Evolutionary conservation across 2,888 invertebrate species (phyloP).

Genomic region (Dicycla oo): DNA sequence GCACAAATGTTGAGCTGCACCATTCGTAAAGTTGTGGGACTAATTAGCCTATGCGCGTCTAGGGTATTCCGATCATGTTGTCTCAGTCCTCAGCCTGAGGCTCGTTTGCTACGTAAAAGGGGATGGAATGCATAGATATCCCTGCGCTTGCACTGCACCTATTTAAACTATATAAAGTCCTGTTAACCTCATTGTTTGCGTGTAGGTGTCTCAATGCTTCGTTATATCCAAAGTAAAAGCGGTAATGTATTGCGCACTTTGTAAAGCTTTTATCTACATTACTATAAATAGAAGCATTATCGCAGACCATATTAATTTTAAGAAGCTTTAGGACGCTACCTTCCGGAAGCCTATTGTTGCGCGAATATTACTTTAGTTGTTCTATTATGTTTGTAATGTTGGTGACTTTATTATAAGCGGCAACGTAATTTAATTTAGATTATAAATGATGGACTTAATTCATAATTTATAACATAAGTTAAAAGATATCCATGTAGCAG

Average conservation of each 20-base stretch:
- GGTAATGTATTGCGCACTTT: slow-evolving; percentile 59
- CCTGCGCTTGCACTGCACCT: slow-evolving; percentile 43
- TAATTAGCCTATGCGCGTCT: slow-evolving; percentile 59
- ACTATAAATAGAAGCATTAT: slow-evolving; percentile 63
- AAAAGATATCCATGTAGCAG: not conserved
- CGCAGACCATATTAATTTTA: slow-evolving; percentile 61
- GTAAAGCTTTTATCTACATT: slow-evolving; percentile 62
- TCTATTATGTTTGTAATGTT: slow-evolving; percentile 33
- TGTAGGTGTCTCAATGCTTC: slow-evolving; percentile 67
- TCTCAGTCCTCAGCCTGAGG: slow-evolving; percentile 62
- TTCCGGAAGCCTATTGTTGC: slow-evolving; percentile 61
- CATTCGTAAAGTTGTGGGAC: slow-evolving; percentile 61
- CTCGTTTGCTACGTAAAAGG: slow-evolving; percentile 70
- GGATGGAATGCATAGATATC: slow-evolving; percentile 67
- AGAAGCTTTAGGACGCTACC: slow-evolving; percentile 45
- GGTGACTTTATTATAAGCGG: slow-evolving; percentile 35
- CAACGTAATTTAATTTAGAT: slow-evolving; percentile 26
- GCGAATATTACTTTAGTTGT: slow-evolving; percentile 51
- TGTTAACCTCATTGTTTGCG: slow-evolving; percentile 49
- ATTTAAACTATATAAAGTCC: slow-evolving; percentile 45
- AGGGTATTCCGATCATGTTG: slow-evolving; percentile 56
- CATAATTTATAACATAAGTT: not conserved
- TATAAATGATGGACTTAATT: not conserved
- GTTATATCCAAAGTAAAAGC: slow-evolving; percentile 55
- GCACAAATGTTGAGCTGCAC: slow-evolving; percentile 55